Base-by-base conservation (phyloP, 2,113 vertebrate species). In the Gymnorhina tibicen region DNA sequence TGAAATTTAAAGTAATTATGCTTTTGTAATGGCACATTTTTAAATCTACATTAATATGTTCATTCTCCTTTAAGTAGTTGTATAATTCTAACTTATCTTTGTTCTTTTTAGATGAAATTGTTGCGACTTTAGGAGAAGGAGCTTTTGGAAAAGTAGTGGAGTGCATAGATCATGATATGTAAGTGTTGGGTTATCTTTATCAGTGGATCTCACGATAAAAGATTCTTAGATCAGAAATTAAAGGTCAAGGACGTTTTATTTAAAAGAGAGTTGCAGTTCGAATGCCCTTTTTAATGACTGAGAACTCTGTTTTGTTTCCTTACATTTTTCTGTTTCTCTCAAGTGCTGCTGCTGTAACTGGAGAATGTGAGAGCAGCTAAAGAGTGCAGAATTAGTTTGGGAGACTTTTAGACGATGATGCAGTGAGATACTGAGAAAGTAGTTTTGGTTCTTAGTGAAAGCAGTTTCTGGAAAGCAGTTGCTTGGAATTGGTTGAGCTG, bases 111-210 rank as follows among this genome's bases (percentile, higher is more conserved):
- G 99, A 99, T 99, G 99, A 99, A 98, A 99, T 99, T 96, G 97
- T 99, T 98, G 98, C 98, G 75, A 99, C 98, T 98, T 98, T 99
- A 97, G 99, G 99, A 97, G 99, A 99, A 98, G 99, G 99, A 94
- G 99, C 99, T 95, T 99, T 99, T 99, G 99, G 99, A 92, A 99
- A 99, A 98, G 99, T 99, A 30, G 99, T 99, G 50, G 99, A 99
- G 95, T 99, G 99, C 97, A 98, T 99, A 97, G 99, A 99, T 98
- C 99, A 98, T 95, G 96, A 96, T 96, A 98, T 98, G 98, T 98
- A 98, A 98, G 98, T 98, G 86, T 58, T 53, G 17, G 4, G 3
- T 89, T 60, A 28, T 56, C 11, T 60, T 59, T 83, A 11, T 78
- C 18, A 28, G 23, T 6, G 3, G 16, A 19, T 79, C 27, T 80